Evolutionary conservation across 2,797 vertebrate species (phyloP).

Genomic region (Carcharodon carcharias): DNA sequence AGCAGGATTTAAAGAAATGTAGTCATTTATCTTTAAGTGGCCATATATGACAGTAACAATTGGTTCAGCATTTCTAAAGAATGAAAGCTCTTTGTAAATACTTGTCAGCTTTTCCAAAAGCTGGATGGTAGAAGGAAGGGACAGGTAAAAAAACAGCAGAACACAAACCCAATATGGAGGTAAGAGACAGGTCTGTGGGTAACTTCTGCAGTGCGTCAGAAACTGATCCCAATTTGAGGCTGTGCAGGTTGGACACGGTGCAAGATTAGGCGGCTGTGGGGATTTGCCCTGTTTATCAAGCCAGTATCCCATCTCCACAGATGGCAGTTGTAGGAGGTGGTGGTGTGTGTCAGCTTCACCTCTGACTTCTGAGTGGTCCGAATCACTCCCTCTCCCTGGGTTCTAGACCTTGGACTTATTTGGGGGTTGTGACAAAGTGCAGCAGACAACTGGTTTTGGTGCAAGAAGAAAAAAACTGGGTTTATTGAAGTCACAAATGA

Average conservation of each 20-base stretch:
- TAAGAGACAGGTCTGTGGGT: neutral
- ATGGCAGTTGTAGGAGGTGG: neutral
- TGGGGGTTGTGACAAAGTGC: too few species aligned
- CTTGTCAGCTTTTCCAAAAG: neutral
- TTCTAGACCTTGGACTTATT: too few species aligned
- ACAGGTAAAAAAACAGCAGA: neutral
- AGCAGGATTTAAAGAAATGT: neutral
- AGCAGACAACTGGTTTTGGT: too few species aligned
- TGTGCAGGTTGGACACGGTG: neutral
- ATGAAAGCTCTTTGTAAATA: neutral
- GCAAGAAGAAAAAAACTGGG: too few species aligned
- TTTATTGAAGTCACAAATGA: too few species aligned
- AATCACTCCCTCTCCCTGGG: too few species aligned
- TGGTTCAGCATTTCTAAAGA: neutral
- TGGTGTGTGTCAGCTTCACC: too few species aligned
- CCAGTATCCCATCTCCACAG: neutral
- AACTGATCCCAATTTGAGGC: neutral
- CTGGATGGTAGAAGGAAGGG: neutral
- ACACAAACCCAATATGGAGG: neutral
- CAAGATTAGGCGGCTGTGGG: neutral
- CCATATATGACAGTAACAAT: neutral
- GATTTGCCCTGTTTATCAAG: neutral
- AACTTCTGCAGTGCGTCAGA: neutral
- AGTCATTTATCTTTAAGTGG: neutral
- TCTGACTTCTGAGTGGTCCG: too few species aligned